Evolutionary conservation across 2,797 vertebrate genomes (phyloP), one percentile per base, ranked within the genome.

Genomic region (Diplodus puntazzo): DNA sequence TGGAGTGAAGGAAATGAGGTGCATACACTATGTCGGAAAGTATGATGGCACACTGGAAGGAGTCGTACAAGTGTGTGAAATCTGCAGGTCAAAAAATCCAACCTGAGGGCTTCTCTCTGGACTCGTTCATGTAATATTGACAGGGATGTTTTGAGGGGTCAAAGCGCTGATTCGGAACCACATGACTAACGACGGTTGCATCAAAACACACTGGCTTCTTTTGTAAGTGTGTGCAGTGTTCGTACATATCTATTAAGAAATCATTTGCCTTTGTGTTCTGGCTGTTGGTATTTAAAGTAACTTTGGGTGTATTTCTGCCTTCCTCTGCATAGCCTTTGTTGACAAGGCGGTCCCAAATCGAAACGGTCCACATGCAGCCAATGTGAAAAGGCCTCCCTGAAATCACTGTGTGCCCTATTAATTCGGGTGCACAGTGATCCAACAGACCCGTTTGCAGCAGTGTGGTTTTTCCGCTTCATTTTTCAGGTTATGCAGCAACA

Each of bases 51-150:
- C 11, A 61, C 12, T 25, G 23, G 11, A 46, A 25, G 5, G 11
- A 49, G 17, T 14, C 1, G 0, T 55, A 64, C n/a, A 75, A 39
- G 46, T 16, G 9, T 11, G 21, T 20, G 18, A 25, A 48, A 27
- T 18, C 10, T 50, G 45, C 0, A 3, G 4, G 34, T 59, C 14
- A 53, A 11, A 25, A 16, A 61, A 57, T 17, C 21, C 49, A 65
- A 49, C 49, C 48, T 23, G 39, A 48, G 13, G 23, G 57, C 10
- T 16, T 72, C 10, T 70, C n/a, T 76, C 34, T 61, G 53, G 42
- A 11, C 42, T 73, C 25, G 27, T 16, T 80, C 39, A 60, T 42
- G 17, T 46, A 2, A 16, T 77, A 13, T 42, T 54, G 4, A 3
- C 1, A 11, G n/a, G 27, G 42, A 62, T 25, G n/a, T 49, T 50